A percentile compares a stretch with the other conserved stretches of the same genome.
phyloP scores from a whole-genome alignment of 1,140 invertebrate species.

The Calephelis virginiensis region DNA sequence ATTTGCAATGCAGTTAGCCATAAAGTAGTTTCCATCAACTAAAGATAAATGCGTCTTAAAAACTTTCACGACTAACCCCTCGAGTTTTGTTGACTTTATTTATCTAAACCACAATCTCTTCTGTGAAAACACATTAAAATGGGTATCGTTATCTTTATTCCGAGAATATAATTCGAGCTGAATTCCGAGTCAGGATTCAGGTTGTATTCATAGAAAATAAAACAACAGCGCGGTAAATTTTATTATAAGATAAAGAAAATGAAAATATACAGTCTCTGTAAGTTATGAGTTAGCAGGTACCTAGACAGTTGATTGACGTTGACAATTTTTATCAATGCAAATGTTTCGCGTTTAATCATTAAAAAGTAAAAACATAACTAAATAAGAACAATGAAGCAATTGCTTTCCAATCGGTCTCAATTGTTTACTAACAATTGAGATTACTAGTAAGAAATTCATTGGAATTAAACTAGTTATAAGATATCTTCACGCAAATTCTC shows the following conservation, averaged over 20 bases:
- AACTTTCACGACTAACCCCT: slow-evolving; percentile 46
- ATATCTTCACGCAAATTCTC: no score
- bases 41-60: slow-evolving; percentile 34
- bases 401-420: no score
- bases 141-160: slow-evolving; percentile 49
- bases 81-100: slow-evolving; percentile 31
- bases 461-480: no score
- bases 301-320: no score
- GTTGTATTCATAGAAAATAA: slow-evolving; percentile 4
- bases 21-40: slow-evolving; percentile 17
- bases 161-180: slow-evolving; percentile 33
- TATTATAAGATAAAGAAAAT: neutral
- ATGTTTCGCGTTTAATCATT: no score
- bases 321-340: no score
- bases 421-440: no score
- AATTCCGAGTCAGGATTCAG: neutral
- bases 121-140: slow-evolving; percentile 57
- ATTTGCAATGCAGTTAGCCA: slow-evolving; percentile 19
- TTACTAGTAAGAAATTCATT: no score
- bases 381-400: no score
- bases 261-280: neutral
- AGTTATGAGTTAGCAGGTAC: no score
- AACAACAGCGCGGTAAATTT: neutral
- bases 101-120: slow-evolving; percentile 61
- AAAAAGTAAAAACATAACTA: no score